Conservation (phyloP, 2,888 invertebrate genomes). For the Esperia sulphurella region DNA sequence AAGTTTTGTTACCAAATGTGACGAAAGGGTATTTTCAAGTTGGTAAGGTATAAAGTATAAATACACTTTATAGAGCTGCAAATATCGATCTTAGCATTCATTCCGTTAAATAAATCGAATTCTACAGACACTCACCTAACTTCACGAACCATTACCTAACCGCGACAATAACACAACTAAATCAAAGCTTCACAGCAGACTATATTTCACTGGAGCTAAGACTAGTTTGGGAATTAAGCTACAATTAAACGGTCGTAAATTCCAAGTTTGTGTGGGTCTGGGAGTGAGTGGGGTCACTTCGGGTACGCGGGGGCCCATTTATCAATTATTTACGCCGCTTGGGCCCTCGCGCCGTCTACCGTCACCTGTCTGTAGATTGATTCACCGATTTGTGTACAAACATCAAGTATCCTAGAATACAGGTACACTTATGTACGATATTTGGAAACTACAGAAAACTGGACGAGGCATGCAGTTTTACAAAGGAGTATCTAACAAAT, state of each 20-base stretch:
- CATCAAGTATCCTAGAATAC: neutral
- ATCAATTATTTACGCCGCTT: constrained; percentile 79
- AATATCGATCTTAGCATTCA: no score
- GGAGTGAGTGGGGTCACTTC: constrained; percentile 48
- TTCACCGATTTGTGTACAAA: constrained; percentile 26
- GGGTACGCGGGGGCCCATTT: constrained; percentile 73
- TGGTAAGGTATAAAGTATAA: no score
- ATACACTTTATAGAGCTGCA: no score
- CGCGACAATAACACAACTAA: constrained; percentile 17
- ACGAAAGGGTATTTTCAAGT: no score
- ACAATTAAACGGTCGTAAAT: constrained; percentile 78
- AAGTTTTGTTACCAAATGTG: no score
- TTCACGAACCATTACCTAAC: neutral
- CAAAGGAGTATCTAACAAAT: no score
- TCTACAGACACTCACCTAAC: neutral
- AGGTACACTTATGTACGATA: no score
- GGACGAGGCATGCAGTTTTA: no score
- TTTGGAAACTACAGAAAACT: no score
- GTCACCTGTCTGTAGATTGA: constrained; percentile 40
- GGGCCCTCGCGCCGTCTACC: constrained; percentile 50
- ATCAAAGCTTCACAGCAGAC: constrained; percentile 32
- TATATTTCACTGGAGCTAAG: constrained; percentile 63
- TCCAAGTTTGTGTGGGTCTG: constrained; percentile 52
- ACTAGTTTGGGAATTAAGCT: constrained; percentile 72
- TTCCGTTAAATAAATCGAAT: no score